These are phyloP conservation scores for Rutilus rutilus DNA, from an alignment of 2,113 vertebrate genomes.

Conservation along the genomic window DNA sequence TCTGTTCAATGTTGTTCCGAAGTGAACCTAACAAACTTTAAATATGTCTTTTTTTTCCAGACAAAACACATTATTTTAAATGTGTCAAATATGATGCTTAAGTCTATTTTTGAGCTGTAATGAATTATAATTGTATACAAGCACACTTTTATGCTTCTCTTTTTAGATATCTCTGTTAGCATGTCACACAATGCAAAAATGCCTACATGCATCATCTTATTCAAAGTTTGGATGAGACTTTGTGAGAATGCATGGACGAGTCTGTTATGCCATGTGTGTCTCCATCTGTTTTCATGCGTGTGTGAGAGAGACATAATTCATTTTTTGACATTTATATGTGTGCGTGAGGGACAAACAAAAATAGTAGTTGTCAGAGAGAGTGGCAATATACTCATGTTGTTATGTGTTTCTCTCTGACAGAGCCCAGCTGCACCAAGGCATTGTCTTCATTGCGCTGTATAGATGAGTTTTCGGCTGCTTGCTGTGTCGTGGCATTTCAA, in stretches of 20 bases:
- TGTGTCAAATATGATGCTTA: not conserved
- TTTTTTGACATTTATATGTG: constrained; percentile 30
- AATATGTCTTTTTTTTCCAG: not conserved
- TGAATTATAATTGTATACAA: not conserved
- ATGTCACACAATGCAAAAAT: not conserved
- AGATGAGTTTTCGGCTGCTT: not conserved
- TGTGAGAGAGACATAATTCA: not conserved
- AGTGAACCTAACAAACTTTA: not conserved
- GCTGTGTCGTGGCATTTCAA: constrained; percentile 7
- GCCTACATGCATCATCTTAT: not conserved
- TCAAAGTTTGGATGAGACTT: not conserved
- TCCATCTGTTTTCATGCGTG: constrained; percentile 13
- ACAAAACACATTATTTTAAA: not conserved
- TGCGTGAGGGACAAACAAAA: constrained; percentile 1
- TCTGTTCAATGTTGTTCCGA: not conserved
- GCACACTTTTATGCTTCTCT: not conserved
- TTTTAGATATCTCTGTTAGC: not conserved
- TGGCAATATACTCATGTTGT: not conserved
- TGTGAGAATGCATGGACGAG: constrained; percentile 1
- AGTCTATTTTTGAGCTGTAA: not conserved
- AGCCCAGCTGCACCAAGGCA: constrained; percentile 6
- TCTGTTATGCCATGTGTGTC: constrained; percentile 5
- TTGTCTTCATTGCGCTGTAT: not conserved
- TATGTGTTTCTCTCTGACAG: constrained; percentile 7
- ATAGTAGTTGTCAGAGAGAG: constrained; percentile 7